Evolutionary conservation across 2,113 vertebrate genomes (phyloP).

Genomic region (Cyphomyrus plagiostoma): DNA sequence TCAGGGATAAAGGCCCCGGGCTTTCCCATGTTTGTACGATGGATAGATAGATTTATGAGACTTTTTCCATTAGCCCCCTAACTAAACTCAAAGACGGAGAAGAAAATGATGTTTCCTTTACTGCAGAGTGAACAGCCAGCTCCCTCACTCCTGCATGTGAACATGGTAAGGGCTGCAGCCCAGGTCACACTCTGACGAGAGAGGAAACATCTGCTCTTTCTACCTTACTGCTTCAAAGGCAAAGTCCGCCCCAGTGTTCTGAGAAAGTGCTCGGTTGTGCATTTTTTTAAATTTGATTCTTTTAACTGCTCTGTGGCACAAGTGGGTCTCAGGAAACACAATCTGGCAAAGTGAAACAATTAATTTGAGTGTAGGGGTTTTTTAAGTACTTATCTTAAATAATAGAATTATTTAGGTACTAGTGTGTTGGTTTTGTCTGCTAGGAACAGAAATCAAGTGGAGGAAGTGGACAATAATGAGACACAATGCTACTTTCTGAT

Average conservation of each 20-base stretch:
- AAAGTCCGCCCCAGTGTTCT: neutral
- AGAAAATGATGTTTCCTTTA: neutral
- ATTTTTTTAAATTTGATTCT: neutral
- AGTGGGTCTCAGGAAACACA: neutral
- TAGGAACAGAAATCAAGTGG: neutral
- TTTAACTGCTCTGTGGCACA: neutral
- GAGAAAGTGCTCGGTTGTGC: neutral
- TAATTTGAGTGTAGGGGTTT: neutral
- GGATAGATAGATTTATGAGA: neutral
- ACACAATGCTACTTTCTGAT: neutral
- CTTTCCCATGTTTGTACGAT: neutral
- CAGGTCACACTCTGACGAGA: neutral
- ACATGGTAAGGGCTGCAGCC: neutral
- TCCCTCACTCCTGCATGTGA: neutral
- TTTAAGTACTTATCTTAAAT: neutral
- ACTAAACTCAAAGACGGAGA: neutral
- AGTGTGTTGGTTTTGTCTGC: neutral
- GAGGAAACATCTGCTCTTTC: constrained; percentile 18
- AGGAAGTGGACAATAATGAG: neutral
- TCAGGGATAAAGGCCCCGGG: neutral
- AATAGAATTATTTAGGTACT: neutral
- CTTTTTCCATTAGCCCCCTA: neutral
- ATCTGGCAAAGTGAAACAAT: neutral
- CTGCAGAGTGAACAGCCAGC: neutral
- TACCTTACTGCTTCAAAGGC: neutral